phyloP scores from a whole-genome alignment of 2,113 vertebrate species.

The Rhynchopsitta pachyrhyncha region DNA sequence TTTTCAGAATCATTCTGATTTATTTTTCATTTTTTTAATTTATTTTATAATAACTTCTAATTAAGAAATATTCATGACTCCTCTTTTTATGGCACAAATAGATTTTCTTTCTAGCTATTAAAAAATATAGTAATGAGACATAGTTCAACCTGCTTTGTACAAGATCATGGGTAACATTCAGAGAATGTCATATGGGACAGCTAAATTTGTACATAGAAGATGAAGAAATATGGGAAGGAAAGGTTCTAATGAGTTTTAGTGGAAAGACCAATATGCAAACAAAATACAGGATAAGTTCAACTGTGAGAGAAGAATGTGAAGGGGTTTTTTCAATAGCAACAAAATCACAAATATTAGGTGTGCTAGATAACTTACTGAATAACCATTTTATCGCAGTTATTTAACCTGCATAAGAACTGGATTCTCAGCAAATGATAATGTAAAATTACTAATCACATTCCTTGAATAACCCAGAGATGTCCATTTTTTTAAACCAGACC shows the following conservation, averaged over 20 bases:
- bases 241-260: not conserved
- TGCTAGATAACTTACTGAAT: not conserved
- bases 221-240: not conserved
- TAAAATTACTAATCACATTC: not conserved
- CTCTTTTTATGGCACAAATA: not conserved
- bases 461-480: not conserved
- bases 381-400: not conserved
- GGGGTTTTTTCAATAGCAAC: fast-evolving
- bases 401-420: not conserved
- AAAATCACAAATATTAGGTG: not conserved
- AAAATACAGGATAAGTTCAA: not conserved
- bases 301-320: not conserved
- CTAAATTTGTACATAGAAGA: not conserved
- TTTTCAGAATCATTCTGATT: not conserved
- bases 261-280: not conserved
- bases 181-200: not conserved
- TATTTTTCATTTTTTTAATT: not conserved
- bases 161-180: not conserved
- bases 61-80: not conserved
- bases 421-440: not conserved
- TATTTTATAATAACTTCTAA: not conserved
- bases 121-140: not conserved
- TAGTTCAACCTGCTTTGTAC: not conserved
- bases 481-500: not conserved
- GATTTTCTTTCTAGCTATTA: not conserved